These are phyloP conservation scores for Metellina segmentata DNA, from an alignment of 2,888 invertebrate species.

Conservation along the genomic window DNA sequence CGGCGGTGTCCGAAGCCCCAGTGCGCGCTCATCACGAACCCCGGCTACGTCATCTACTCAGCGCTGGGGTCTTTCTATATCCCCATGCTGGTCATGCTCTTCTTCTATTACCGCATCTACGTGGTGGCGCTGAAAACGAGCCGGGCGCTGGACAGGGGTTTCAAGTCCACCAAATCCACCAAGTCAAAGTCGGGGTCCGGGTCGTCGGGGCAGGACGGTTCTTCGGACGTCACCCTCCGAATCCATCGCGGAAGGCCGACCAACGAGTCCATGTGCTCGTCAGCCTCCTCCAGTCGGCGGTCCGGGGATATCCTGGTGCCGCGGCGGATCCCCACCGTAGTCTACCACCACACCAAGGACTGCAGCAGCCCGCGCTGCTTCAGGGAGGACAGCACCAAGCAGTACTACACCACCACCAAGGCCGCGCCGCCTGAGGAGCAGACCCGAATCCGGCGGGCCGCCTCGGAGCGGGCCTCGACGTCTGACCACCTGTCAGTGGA, in stretches of 20 bases:
- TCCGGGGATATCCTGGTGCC: conserved; percentile 74
- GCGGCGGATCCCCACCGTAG: conserved; percentile 71
- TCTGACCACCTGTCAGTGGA: conserved; percentile 36
- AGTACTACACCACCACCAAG: conserved; percentile 58
- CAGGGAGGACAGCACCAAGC: conserved; percentile 62
- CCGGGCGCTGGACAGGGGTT: conserved; percentile 79
- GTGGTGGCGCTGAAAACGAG: conserved; percentile 86
- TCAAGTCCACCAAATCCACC: conserved; percentile 79
- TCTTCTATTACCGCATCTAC: conserved; percentile 98
- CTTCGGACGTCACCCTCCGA: conserved; percentile 92
- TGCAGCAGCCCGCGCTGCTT: conserved; percentile 68
- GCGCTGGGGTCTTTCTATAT: conserved; percentile 99
- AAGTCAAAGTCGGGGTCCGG: conserved; percentile 27
- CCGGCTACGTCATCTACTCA: conserved; percentile 97
- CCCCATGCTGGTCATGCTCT: conserved; percentile 98
- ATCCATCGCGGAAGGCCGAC: conserved; percentile 88
- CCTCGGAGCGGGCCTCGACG: conserved; percentile 43
- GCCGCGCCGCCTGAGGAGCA: not conserved
- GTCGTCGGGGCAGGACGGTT: conserved; percentile 80
- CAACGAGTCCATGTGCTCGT: conserved; percentile 54
- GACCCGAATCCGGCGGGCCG: conserved; percentile 52
- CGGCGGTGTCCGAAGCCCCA: conserved; percentile 81
- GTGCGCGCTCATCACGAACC: conserved; percentile 95
- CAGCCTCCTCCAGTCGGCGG: not conserved
- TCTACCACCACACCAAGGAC: conserved; percentile 69